Evolutionary conservation across 2,113 vertebrate genomes (phyloP).

Genomic region (Scalopus aquaticus): DNA sequence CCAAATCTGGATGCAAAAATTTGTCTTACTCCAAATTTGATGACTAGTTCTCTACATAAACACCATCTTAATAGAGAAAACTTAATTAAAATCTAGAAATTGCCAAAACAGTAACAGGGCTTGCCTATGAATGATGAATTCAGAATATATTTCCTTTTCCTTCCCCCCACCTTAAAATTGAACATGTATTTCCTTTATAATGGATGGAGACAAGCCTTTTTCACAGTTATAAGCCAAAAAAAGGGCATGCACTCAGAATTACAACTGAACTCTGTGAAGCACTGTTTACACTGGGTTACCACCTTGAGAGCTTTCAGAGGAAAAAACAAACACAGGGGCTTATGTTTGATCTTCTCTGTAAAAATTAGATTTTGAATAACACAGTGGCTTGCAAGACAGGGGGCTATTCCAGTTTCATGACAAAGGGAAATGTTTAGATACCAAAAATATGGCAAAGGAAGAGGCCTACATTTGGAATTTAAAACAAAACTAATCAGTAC

Average conservation of each 20-base stretch:
- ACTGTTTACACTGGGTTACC: background rate
- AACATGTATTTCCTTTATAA: background rate
- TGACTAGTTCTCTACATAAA: background rate
- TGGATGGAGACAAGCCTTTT: background rate
- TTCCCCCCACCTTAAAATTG: background rate
- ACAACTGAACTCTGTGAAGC: background rate
- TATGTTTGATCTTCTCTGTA: background rate
- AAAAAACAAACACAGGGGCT: background rate
- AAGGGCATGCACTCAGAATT: background rate
- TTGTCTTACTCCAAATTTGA: background rate
- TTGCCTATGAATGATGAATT: background rate
- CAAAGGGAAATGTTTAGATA: conserved; percentile 20
- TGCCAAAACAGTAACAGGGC: background rate
- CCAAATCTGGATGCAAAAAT: background rate
- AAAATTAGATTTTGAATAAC: conserved; percentile 9
- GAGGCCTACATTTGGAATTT: background rate
- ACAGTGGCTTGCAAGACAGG: background rate
- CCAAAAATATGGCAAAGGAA: conserved; percentile 26
- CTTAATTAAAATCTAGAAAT: background rate
- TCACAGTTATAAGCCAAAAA: background rate
- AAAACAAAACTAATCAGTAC: conserved; percentile 14
- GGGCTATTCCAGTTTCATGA: background rate
- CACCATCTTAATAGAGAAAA: background rate
- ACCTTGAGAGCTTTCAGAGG: background rate
- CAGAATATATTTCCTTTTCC: background rate